A percentile compares a stretch with the other conserved stretches of the same genome.
These are phyloP conservation scores for Tipula helvola DNA, from an alignment of 2,888 invertebrate genomes.

Conservation along the genomic window DNA sequence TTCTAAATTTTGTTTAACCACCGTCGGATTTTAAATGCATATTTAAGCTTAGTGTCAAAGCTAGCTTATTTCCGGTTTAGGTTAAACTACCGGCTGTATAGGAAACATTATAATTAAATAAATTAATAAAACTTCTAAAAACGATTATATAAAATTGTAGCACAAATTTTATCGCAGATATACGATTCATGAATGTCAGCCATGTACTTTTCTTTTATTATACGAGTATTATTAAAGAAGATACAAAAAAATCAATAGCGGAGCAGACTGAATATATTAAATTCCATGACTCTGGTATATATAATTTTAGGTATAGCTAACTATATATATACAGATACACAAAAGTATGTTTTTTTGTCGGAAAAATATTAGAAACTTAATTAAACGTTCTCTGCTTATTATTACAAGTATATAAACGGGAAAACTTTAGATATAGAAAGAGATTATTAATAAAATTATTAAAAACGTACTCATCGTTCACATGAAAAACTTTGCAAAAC, in stretches of 20 bases:
- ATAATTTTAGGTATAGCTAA: too few species aligned
- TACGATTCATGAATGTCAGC: background rate
- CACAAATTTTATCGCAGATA: background rate
- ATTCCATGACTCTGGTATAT: background rate
- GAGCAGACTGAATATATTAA: background rate
- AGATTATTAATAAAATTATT: background rate
- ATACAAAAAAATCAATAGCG: background rate
- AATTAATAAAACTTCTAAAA: background rate
- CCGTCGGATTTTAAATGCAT: too few species aligned
- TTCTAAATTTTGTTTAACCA: too few species aligned
- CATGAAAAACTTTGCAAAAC: background rate
- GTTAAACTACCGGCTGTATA: background rate
- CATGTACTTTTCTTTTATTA: background rate
- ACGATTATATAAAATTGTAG: background rate
- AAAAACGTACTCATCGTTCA: background rate
- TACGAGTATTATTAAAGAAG: background rate
- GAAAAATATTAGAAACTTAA: background rate
- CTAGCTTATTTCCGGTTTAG: background rate
- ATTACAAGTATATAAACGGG: background rate
- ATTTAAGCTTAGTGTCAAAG: too few species aligned
- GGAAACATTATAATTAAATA: background rate
- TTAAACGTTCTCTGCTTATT: background rate
- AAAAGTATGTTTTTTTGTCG: background rate
- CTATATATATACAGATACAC: too few species aligned
- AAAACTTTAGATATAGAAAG: background rate